Base-by-base conservation (phyloP, 2,113 vertebrate genomes). In the Thunnus thynnus region DNA sequence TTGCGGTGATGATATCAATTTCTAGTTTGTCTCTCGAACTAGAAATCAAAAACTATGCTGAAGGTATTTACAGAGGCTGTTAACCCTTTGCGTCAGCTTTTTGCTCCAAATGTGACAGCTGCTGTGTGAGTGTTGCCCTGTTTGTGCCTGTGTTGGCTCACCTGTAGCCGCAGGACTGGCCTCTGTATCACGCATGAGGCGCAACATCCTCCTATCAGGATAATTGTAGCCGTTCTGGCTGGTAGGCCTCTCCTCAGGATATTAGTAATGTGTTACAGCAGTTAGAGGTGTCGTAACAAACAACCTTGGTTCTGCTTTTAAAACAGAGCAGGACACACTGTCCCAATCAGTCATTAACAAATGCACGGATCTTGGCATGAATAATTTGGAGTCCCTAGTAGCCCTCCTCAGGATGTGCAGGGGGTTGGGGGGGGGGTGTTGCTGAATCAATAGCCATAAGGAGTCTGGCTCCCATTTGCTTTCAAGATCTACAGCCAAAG, bases 361-460 rank as follows among this genome's bases (percentile, higher is more conserved):
- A 92, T 41, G 83, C 83, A 82, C 4, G 1, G 57, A 73, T 87
- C 74, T 61, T 65, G 83, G 71, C 90, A 92, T 93, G 86, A 91
- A 92, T 93, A 93, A 92, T 93, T 92, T 88, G 88, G 83, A 88
- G 86, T 88, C 80, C 83, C 82, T 56, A 8, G 78, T 72, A 83
- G 85, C 62, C 83, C 79, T 91, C 62, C 12, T 78, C 17, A 36
- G 86, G 89, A 86, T 50, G 56, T 52, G 75, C 65, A 71, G 66
- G 20, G 20, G 20, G 1, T 20, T 9, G 57, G 47, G 13, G 27
- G 58, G 14, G 50, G 66, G 76, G 48, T 66, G 83, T 20, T 84
- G 82, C 80, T 77, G 83, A 91, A 94, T 94, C 93, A 93, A 94
- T 94, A 93, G 90, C 92, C 92, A 93, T 92, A 92, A 94, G 93